Conservation (phyloP, 2,113 vertebrate species). For the Catharus fuscescens region DNA sequence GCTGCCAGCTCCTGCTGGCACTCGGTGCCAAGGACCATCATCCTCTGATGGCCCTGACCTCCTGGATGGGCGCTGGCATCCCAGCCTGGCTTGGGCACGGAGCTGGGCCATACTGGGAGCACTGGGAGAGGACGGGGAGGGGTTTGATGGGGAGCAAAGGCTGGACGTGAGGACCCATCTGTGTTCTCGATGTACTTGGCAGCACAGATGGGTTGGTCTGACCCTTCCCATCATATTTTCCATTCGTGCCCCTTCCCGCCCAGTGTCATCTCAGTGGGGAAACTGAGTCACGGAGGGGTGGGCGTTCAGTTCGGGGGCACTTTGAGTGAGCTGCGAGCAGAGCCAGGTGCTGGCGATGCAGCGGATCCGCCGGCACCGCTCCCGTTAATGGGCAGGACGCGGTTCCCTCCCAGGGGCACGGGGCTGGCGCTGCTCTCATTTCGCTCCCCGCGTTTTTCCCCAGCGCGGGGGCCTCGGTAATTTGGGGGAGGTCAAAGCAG, state of each 20-base stretch:
- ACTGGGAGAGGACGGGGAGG: not conserved
- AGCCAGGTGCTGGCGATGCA: rapidly evolving
- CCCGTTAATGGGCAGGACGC: not conserved
- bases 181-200: not conserved
- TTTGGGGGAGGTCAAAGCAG: slow-evolving; percentile 50
- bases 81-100: not conserved
- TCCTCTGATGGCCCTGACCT: not conserved
- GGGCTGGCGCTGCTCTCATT: slow-evolving; percentile 7
- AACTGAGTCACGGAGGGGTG: rapidly evolving
- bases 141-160: rapidly evolving
- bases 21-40: slow-evolving; percentile 4
- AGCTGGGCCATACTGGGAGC: not conserved
- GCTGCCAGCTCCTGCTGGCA: slow-evolving; percentile 47
- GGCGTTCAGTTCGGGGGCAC: rapidly evolving
- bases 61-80: not conserved
- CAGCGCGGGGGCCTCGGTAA: not conserved
- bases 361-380: not conserved
- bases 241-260: rapidly evolving
- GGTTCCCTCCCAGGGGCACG: not conserved
- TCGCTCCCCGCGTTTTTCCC: not conserved
- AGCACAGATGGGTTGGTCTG: not conserved
- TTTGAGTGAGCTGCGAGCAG: not conserved
- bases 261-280: not conserved
- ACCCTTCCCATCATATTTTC: rapidly evolving
- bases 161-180: not conserved